Evolutionary conservation across 2,888 invertebrate genomes (phyloP).

Genomic region (Coenonympha arcania): DNA sequence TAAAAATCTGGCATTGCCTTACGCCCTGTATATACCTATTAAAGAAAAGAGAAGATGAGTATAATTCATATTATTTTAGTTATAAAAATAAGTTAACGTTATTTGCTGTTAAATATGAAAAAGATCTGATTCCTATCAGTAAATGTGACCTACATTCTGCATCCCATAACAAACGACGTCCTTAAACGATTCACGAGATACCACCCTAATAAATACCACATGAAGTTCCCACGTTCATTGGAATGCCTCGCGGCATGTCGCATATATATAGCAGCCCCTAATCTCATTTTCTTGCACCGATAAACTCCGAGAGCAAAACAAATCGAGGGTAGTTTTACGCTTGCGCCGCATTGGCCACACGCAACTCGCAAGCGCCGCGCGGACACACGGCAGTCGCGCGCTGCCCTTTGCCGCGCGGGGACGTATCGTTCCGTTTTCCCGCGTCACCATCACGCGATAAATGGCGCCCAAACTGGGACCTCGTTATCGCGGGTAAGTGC

Average conservation of each 20-base stretch:
- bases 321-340: slow-evolving; percentile 53
- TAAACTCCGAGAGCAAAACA: slow-evolving; percentile 57
- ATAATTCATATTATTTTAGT: too few relatives aligned
- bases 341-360: slow-evolving; percentile 54
- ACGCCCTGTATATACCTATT: too few relatives aligned
- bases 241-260: slow-evolving; percentile 50
- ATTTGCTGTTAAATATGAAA: neutral
- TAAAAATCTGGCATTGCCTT: too few relatives aligned
- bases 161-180: slow-evolving; percentile 35
- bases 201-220: slow-evolving; percentile 40
- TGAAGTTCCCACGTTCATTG: slow-evolving; percentile 47
- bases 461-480: slow-evolving; percentile 67
- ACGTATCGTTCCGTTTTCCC: slow-evolving; percentile 34
- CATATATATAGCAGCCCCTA: slow-evolving; percentile 55
- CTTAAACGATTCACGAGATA: slow-evolving; percentile 15
- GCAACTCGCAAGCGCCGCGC: slow-evolving; percentile 56
- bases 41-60: too few relatives aligned
- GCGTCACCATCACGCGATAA: slow-evolving; percentile 58
- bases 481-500: slow-evolving; percentile 63
- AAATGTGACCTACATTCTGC: slow-evolving; percentile 11
- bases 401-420: slow-evolving; percentile 49
- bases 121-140: neutral
- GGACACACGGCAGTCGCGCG: slow-evolving; percentile 58
- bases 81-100: too few relatives aligned
- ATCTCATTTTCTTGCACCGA: slow-evolving; percentile 56